These are phyloP conservation scores for Paratilapia polleni DNA, from an alignment of 2,113 vertebrate genomes.

Conservation along the genomic window DNA sequence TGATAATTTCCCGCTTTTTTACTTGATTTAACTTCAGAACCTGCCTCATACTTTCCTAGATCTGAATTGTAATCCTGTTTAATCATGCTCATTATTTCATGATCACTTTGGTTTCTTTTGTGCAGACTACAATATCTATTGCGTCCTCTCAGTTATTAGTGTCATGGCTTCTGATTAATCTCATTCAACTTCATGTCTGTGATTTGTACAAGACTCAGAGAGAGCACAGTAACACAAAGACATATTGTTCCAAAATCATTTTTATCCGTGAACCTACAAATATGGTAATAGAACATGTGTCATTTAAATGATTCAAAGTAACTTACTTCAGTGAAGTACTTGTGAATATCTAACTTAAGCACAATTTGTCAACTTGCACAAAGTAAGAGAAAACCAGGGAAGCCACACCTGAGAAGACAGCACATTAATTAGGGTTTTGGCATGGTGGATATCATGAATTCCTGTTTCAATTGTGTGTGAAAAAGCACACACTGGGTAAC, in stretches of 20 bases:
- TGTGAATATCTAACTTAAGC: not conserved
- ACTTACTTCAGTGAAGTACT: not conserved
- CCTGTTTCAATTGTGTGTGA: not conserved
- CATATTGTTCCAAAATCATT: not conserved
- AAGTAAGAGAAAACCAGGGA: not conserved
- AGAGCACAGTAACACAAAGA: not conserved
- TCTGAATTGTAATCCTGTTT: not conserved
- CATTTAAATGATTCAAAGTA: not conserved
- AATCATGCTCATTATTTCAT: not conserved
- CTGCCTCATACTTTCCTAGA: too few relatives aligned
- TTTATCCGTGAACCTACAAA: not conserved
- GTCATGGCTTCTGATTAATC: constrained; percentile 18
- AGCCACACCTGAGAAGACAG: not conserved
- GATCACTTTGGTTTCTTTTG: constrained; percentile 17
- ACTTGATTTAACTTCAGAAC: too few relatives aligned
- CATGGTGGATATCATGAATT: too few relatives aligned
- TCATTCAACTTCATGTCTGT: not conserved
- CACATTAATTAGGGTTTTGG: not conserved
- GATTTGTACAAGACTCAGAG: not conserved
- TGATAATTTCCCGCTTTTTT: not conserved
- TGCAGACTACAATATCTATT: not conserved
- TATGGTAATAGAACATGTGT: not conserved
- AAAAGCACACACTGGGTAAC: not conserved
- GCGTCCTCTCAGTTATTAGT: not conserved
- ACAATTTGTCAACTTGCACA: not conserved